Conservation (phyloP, 2,113 vertebrate species). For the Lipophrys pholis region DNA sequence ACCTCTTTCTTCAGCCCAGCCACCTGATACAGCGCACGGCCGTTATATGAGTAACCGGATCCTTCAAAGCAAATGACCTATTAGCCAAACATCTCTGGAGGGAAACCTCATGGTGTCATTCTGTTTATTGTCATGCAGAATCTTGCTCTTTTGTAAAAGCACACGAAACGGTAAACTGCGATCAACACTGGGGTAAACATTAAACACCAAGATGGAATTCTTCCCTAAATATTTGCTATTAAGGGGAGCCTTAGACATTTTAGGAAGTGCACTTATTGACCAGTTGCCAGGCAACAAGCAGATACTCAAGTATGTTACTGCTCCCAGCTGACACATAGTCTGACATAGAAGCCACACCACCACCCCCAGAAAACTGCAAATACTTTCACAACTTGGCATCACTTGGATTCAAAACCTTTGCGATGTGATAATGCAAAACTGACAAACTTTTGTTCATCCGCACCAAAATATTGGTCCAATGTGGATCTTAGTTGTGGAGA, state of each 20-base stretch:
- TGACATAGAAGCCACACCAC: no score
- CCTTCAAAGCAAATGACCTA: constrained; percentile 42
- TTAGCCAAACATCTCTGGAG: constrained; percentile 34
- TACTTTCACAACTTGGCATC: no score
- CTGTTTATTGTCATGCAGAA: not conserved
- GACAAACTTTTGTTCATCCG: no score
- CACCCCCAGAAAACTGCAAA: no score
- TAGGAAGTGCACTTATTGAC: not conserved
- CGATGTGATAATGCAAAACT: no score
- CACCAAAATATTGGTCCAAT: no score
- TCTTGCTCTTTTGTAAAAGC: not conserved
- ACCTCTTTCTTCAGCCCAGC: constrained; percentile 42
- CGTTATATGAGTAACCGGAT: constrained; percentile 44
- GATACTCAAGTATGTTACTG: constrained; percentile 2
- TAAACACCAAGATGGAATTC: not conserved
- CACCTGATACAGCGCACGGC: constrained; percentile 25
- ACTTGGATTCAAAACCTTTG: no score
- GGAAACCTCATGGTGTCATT: constrained; percentile 7
- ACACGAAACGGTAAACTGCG: not conserved
- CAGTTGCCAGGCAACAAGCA: constrained; percentile 46
- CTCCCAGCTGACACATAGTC: not conserved
- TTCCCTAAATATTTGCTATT: constrained; percentile 16
- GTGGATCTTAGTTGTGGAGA: no score
- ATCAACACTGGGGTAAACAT: not conserved
- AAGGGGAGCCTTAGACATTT: not conserved